Percentiles rank a stretch among this genome's conserved stretches.
These are phyloP conservation scores for Zoanthus sociatus DNA, from an alignment of 92 coral and sea anemone genomes.

Conservation along the genomic window DNA sequence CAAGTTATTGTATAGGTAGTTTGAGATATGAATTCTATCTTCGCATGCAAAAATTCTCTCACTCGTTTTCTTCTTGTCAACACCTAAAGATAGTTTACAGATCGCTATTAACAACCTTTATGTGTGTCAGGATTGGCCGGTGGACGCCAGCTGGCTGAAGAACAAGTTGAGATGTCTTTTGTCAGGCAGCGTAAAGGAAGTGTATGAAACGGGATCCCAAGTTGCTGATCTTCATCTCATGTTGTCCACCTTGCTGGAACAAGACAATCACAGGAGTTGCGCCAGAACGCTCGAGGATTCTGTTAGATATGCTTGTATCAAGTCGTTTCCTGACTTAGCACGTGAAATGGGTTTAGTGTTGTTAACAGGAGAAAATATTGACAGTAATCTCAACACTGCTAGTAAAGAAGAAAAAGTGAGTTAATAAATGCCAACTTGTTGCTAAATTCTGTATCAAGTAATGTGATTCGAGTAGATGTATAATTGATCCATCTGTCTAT, in stretches of 20 bases:
- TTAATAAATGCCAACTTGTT: background rate
- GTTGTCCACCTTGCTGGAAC: constrained; percentile 72
- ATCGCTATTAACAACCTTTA: too few species aligned
- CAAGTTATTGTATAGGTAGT: too few species aligned
- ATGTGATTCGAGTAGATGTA: background rate
- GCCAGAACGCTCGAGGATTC: constrained; percentile 67
- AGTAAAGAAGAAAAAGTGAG: constrained; percentile 84
- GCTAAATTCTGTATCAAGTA: background rate
- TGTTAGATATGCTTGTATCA: constrained; percentile 70
- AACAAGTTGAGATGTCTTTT: constrained; percentile 76
- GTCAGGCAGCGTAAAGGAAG: constrained; percentile 93
- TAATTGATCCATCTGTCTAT: background rate
- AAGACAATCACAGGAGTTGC: constrained; percentile 52
- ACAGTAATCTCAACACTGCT: constrained; percentile 62
- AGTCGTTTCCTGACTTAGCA: constrained; percentile 92
- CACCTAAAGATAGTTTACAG: too few species aligned
- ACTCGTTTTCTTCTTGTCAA: too few species aligned
- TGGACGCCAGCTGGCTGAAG: constrained; percentile 90
- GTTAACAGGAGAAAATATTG: constrained; percentile 62
- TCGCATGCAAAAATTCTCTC: too few species aligned
- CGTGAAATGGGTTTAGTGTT: constrained; percentile 94
- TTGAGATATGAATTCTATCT: too few species aligned
- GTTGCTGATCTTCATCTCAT: constrained; percentile 91
- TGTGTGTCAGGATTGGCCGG: constrained; percentile 96
- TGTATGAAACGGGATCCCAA: constrained; percentile 98